Base-by-base conservation (phyloP, 1,140 invertebrate genomes). In the Brevipalpus yothersi region DNA sequence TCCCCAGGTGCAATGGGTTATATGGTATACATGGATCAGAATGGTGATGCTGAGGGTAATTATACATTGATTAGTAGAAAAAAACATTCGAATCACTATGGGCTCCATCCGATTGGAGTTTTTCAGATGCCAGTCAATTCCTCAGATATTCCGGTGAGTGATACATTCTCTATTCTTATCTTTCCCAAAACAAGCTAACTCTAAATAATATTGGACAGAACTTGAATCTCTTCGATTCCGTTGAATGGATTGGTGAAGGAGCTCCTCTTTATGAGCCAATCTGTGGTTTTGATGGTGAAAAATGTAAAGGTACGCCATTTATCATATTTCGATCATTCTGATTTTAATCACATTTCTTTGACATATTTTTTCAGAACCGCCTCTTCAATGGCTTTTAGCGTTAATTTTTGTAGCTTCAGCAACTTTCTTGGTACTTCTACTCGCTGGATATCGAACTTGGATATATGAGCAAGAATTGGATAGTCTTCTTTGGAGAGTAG, bases 1-100 rank as follows among this genome's bases (percentile, higher is more conserved):
- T 31, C 31, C 31, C 31, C 31, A 77, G 75, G 75, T 68, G 74
- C 77, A 9, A 75, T 75, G 65, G 76, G 76, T 7, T 92, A 89
- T 70, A 80, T 82, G 71, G 83, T 89, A 3, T 82, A 87, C 64
- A 91, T 96, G 77, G 89, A 96, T 68, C 80, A 86, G 64, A 87
- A 88, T 66, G 90, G 88, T 0, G 90, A 96, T 68, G 88, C 92
- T 0, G 84, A 89, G 67, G 92, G 91, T 15, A 95, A 95, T 77
- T 96, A 94, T 72, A 93, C 89, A 0, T 72, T 95, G 58, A 78
- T 96, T 63, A 80, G 82, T 2, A 68, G 78, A 64, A 78, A 75
- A 67, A 47, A 17, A 13, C 17, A 42, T 23, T 11, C 21, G 13
- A 17, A 11, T 41, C 45, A 58, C 40, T 31, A 43, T 43, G 86